These are phyloP conservation scores for Salarias fasciatus DNA, from an alignment of 2,797 vertebrate species.

Conservation along the genomic window DNA sequence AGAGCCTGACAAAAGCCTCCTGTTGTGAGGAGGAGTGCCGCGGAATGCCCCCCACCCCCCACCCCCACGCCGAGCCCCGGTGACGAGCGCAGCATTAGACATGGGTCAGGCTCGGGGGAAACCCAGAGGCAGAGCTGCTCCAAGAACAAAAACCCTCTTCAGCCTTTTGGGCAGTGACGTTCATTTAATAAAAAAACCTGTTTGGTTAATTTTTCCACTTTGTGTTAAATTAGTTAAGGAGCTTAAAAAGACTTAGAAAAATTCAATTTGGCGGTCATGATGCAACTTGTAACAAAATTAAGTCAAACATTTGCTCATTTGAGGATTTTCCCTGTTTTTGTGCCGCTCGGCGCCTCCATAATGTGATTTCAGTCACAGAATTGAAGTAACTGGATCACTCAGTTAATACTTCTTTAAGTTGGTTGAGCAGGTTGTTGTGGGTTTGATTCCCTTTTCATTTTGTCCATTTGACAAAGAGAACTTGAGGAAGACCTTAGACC, in stretches of 20 bases:
- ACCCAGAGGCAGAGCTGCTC: constrained; percentile 36
- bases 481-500: too few relatives aligned
- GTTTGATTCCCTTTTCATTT: too few relatives aligned
- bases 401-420: too few relatives aligned
- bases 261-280: constrained; percentile 25
- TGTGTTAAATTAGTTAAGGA: constrained; percentile 8
- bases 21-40: constrained; percentile 77
- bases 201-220: constrained; percentile 47
- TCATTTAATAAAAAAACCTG: constrained; percentile 48
- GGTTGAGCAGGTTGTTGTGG: too few relatives aligned
- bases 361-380: too few relatives aligned
- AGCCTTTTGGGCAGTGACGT: constrained; percentile 41
- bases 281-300: not conserved
- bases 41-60: constrained; percentile 62
- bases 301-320: not conserved
- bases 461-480: too few relatives aligned
- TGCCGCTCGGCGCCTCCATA: too few relatives aligned
- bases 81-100: constrained; percentile 69
- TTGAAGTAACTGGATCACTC: too few relatives aligned
- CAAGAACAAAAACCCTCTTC: constrained; percentile 60
- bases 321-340: too few relatives aligned
- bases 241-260: not conserved
- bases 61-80: constrained; percentile 45
- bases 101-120: constrained; percentile 70
- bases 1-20: constrained; percentile 78